Conservation (phyloP, 2,113 vertebrate genomes). For the Grantiella picta region DNA sequence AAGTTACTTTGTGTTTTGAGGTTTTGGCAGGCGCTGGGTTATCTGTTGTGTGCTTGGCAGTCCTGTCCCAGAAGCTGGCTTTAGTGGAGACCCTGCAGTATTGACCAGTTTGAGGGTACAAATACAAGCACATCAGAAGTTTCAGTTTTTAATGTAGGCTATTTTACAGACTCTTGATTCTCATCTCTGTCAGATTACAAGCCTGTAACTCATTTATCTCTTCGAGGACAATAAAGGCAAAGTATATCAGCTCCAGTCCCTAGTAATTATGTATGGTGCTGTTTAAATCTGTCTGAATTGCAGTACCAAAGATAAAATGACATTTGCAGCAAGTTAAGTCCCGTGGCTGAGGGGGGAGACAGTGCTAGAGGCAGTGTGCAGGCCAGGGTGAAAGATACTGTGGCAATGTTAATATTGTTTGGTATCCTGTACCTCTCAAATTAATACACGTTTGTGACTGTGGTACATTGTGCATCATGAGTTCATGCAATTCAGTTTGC, state of each 20-base stretch:
- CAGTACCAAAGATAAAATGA: neutral
- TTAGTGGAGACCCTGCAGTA: neutral
- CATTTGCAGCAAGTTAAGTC: neutral
- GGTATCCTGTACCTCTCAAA: neutral
- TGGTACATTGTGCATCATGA: neutral
- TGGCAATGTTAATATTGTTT: neutral
- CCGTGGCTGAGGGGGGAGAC: accelerated
- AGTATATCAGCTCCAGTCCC: neutral
- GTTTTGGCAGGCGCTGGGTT: neutral
- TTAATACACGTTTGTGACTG: accelerated
- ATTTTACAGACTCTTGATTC: neutral
- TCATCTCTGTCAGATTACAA: neutral
- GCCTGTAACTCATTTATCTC: neutral
- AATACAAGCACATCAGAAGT: neutral
- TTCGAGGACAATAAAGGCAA: neutral
- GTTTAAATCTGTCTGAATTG: neutral
- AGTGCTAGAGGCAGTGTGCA: neutral
- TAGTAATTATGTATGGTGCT: neutral
- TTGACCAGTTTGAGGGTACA: neutral
- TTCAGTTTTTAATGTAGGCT: neutral
- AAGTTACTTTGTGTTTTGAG: neutral
- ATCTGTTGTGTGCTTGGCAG: neutral
- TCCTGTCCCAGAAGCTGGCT: neutral
- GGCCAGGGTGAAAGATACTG: neutral
- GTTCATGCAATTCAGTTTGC: accelerated